Evolutionary conservation across 2,888 invertebrate species (phyloP).

Genomic region (Macropis europaea): DNA sequence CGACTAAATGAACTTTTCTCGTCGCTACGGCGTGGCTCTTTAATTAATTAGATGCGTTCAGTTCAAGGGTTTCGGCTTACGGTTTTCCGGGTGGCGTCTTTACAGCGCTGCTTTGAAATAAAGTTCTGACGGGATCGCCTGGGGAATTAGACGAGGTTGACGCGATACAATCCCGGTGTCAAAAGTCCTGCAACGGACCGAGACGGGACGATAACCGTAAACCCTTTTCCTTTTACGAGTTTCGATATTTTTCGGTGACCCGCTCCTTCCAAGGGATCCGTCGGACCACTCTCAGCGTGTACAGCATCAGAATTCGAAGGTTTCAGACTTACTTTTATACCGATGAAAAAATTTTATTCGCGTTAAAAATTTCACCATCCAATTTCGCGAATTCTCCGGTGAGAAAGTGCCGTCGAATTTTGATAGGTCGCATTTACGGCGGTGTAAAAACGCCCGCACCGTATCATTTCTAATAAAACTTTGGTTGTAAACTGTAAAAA

Average conservation of each 20-base stretch:
- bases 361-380: constrained; percentile 46
- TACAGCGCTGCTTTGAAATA: constrained; percentile 8
- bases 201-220: constrained; percentile 34
- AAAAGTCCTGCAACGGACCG: constrained; percentile 8
- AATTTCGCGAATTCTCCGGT: constrained; percentile 15
- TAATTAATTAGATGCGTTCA: constrained; percentile 56
- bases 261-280: neutral
- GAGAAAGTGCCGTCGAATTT: neutral
- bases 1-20: constrained; percentile 36
- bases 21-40: constrained; percentile 19
- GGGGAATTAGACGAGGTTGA: constrained; percentile 37
- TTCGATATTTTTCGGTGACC: constrained; percentile 1
- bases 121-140: constrained; percentile 22
- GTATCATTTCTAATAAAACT: constrained; percentile 19
- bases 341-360: constrained; percentile 22
- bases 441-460: neutral
- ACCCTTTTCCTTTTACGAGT: constrained; percentile 37
- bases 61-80: constrained; percentile 13
- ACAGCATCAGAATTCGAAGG: neutral
- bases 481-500: neutral
- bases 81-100: constrained; percentile 21
- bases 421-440: constrained; percentile 1
- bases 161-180: constrained; percentile 40
- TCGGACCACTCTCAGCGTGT: neutral
- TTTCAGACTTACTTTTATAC: neutral